phyloP scores from a whole-genome alignment of 2,888 invertebrate genomes.

The Microctonus aethiopoides region DNA sequence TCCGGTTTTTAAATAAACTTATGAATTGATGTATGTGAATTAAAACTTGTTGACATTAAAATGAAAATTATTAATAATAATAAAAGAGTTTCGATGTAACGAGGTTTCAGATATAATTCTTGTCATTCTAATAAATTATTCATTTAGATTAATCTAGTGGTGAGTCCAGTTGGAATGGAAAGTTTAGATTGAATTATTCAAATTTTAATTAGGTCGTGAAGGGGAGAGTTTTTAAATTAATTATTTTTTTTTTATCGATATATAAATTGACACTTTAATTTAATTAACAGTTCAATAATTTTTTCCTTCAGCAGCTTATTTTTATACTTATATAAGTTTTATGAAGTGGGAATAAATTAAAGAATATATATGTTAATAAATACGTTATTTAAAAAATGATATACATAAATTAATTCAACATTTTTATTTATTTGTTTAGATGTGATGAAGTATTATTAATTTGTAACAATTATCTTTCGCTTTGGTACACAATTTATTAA shows the following conservation, averaged over 20 bases:
- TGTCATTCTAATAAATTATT: not conserved
- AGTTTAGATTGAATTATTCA: not conserved
- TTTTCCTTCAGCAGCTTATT: not conserved
- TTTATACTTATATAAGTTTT: too few relatives aligned
- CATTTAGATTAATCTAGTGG: not conserved
- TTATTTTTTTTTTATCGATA: not conserved
- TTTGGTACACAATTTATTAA: too few relatives aligned
- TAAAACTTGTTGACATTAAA: not conserved
- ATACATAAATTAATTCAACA: not conserved
- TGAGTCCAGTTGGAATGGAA: not conserved
- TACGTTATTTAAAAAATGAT: too few relatives aligned
- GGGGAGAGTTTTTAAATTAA: not conserved
- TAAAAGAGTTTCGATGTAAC: not conserved
- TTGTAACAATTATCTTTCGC: too few relatives aligned
- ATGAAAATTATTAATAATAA: not conserved
- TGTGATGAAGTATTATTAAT: too few relatives aligned
- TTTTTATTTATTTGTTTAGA: not conserved
- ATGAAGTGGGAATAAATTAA: too few relatives aligned
- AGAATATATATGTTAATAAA: not conserved
- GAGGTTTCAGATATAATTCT: not conserved
- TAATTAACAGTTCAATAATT: not conserved
- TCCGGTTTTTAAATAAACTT: not conserved
- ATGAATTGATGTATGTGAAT: not conserved
- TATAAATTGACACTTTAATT: not conserved
- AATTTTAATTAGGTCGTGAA: not conserved